Evolutionary conservation across 2,888 invertebrate species (phyloP).

Genomic region (Chloroclystis v-ata): DNA sequence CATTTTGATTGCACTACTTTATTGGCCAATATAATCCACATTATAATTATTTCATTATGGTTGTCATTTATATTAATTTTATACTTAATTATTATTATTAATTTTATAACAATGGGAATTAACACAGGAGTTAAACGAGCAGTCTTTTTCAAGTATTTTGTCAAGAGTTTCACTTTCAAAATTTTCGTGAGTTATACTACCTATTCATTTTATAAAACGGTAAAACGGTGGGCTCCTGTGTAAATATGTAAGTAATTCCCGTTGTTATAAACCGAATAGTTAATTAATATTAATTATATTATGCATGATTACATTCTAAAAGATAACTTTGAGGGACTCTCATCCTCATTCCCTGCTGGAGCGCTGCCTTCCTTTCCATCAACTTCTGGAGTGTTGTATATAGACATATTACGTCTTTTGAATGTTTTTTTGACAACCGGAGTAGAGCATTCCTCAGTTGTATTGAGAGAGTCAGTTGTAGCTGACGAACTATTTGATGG

Average conservation of each 20-base stretch:
- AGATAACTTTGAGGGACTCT: conserved; percentile 43
- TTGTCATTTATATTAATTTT: not conserved
- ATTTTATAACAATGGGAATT: too few species aligned
- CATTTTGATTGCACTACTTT: conserved; percentile 38
- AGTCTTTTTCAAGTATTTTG: too few species aligned
- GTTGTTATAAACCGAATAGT: too few species aligned
- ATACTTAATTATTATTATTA: too few species aligned
- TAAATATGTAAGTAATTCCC: too few species aligned
- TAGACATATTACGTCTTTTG: conserved; percentile 65
- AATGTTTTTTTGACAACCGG: conserved; percentile 59
- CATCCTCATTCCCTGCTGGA: conserved; percentile 38
- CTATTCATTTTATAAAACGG: too few species aligned
- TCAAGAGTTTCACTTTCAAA: too few species aligned
- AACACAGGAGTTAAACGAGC: too few species aligned
- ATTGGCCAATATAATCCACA: conserved; percentile 33
- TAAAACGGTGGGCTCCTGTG: too few species aligned
- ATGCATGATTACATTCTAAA: conserved; percentile 24
- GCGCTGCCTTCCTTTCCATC: conserved; percentile 46
- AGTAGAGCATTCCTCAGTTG: conserved; percentile 45
- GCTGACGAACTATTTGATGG: conserved; percentile 39
- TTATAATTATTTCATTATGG: not conserved
- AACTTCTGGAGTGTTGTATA: conserved; percentile 53
- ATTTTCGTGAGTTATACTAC: too few species aligned
- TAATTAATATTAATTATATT: not conserved
- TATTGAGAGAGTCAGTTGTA: conserved; percentile 39